phyloP scores from a whole-genome alignment of 2,888 invertebrate genomes.

The Ochropleura leucogaster region DNA sequence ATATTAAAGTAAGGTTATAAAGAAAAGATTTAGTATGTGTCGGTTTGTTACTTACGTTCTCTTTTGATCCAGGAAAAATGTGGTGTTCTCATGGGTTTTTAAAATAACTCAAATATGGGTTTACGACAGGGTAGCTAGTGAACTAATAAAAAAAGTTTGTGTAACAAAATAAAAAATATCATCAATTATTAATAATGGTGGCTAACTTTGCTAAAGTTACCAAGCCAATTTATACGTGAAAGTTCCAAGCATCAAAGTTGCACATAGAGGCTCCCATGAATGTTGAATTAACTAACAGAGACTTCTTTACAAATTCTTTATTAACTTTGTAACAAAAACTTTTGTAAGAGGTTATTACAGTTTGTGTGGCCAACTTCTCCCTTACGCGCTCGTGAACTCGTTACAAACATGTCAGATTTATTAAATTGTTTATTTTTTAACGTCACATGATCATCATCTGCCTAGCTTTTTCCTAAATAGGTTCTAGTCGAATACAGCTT shows the following conservation, averaged over 20 bases:
- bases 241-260: slow-evolving; percentile 65
- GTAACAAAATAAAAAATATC: background rate
- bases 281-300: slow-evolving; percentile 73
- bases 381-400: slow-evolving; percentile 52
- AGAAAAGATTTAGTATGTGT: too few relatives aligned
- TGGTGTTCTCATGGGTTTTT: too few relatives aligned
- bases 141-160: background rate
- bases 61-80: too few relatives aligned
- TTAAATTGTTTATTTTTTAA: slow-evolving; percentile 50
- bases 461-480: too few relatives aligned
- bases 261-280: slow-evolving; percentile 70
- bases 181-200: slow-evolving; percentile 39
- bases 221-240: slow-evolving; percentile 66
- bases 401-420: slow-evolving; percentile 60
- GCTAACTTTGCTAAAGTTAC: slow-evolving; percentile 38
- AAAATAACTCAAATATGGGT: too few relatives aligned
- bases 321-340: slow-evolving; percentile 72
- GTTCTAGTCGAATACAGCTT: background rate
- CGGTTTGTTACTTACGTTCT: too few relatives aligned
- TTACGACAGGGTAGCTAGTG: too few relatives aligned
- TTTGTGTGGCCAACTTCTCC: slow-evolving; percentile 61
- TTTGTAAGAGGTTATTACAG: slow-evolving; percentile 68
- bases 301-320: slow-evolving; percentile 77
- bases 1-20: too few relatives aligned
- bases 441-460: background rate